Evolutionary conservation across 2,888 invertebrate genomes (phyloP), one percentile per base, ranked within the genome.

Genomic region (Uropetala carovei): DNA sequence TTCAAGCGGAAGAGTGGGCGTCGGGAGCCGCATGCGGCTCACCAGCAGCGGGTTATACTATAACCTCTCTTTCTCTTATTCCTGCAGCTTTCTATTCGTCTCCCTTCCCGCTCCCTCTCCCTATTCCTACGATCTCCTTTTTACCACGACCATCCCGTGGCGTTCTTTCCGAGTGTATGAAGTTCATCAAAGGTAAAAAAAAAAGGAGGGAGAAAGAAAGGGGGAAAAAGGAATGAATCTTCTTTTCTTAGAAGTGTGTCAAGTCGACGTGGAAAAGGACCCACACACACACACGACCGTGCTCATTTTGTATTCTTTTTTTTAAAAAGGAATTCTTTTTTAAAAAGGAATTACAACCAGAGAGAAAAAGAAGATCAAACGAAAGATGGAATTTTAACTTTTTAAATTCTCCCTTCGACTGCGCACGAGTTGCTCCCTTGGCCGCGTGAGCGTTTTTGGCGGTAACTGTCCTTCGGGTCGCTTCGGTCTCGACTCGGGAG

Each of bases 231-330:
- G 27, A 82, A 82, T 30, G 86, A 86, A 16, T 86, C 30, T 86
- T 59, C 86, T n/a, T 57, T 84, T 59, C 57, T 82, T 27, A 83
- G 16, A 83, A 83, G 83, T 83, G 83, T 83, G 83, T 83, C 83
- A 59, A 89, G 64, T 64, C 64, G 64, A 18, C 60, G 18, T 16
- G 16, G 89, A 68, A n/a, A 68, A 68, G n/a, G 68, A 75, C 27
- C 27, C 75, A 75, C 13, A 75, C 22, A 75, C 75, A n/a, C n/a
- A n/a, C n/a, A 22, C 75, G 43, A 43, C 43, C 56, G n/a, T 56
- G 64, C 30, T n/a, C 83, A 13, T 56, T 64, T 18, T 18, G n/a
- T 64, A 14, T 18, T 64, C 64, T 22, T 43, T 43, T 83, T 75
- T 75, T n/a, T n/a, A n/a, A n/a, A n/a, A n/a, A n/a, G n/a, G n/a